These are phyloP conservation scores for Onychorhynchus coronatus DNA, from an alignment of 2,113 vertebrate genomes.

Conservation along the genomic window DNA sequence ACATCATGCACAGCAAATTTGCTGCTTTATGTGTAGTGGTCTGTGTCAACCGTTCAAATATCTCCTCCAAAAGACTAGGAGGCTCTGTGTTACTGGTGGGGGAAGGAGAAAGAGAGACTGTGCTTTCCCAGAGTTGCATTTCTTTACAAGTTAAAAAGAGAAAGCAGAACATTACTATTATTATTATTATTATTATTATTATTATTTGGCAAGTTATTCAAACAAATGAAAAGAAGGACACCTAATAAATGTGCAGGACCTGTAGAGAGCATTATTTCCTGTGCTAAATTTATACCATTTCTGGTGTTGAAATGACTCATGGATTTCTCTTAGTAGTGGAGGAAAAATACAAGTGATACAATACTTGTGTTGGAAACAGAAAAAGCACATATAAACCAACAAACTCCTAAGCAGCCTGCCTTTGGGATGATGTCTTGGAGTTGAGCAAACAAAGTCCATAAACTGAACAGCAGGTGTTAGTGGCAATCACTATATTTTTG, in stretches of 20 bases:
- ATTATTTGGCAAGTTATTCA: conserved; percentile 52
- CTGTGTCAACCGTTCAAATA: conserved; percentile 68
- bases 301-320: neutral
- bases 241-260: conserved; percentile 7
- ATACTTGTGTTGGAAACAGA: conserved; percentile 4
- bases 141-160: conserved; percentile 64
- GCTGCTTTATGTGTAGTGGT: conserved; percentile 73
- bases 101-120: conserved; percentile 18
- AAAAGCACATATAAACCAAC: conserved; percentile 11
- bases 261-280: neutral
- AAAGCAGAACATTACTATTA: neutral
- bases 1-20: conserved; percentile 73
- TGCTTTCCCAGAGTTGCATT: conserved; percentile 55
- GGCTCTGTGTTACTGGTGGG: conserved; percentile 39
- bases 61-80: conserved; percentile 61
- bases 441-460: conserved; percentile 8
- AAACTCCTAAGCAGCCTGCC: conserved; percentile 24
- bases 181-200: conserved; percentile 35
- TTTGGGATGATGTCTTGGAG: conserved; percentile 20
- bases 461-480: conserved; percentile 52
- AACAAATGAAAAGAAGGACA: conserved; percentile 61
- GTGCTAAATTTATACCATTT: neutral
- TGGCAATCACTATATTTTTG: conserved; percentile 19
- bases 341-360: neutral
- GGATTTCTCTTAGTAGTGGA: neutral